Evolutionary conservation across 2,888 invertebrate genomes (phyloP), one percentile per base, ranked within the genome.

Genomic region (Dynastes hyllus): DNA sequence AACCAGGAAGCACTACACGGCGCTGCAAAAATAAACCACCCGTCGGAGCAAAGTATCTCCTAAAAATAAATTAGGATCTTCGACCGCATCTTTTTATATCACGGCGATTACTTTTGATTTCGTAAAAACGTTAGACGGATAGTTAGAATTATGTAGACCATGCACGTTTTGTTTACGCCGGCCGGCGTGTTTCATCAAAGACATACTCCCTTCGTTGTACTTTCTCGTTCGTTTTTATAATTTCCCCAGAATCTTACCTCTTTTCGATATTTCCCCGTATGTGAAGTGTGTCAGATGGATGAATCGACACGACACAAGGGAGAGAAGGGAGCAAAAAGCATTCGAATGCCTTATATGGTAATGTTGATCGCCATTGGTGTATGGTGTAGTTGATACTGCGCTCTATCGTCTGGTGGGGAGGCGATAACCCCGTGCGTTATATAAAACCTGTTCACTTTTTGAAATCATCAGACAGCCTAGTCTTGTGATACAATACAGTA

Each of bases 301-400:
- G 58, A 71, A 58, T 73, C 77, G 79, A 4, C 80, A 79, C 71
- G 65, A 75, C 22, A 9, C 55, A 58, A 69, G 76, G 76, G 75
- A 66, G 67, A 50, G 78, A 73, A 66, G 79, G 73, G 76, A 45
- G 76, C 45, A 51, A 58, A 58, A 6, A 71, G 75, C 77, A 73
- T 91, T 91, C 89, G 90, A 92, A 92, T 92, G 91, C 94, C 94
- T 92, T 94, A 94, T 94, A 94, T 93, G 94, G 94, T 93, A 92
- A 94, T 93, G 92, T 92, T 91, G 90, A 88, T 90, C 90, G 90
- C 91, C 90, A 94, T 94, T 94, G 93, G 93, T 82, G 85, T 82
- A 88, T 88, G 91, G 89, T 76, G 75, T 79, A 81, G 79, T 67
- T 82, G 85, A 85, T 85, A 84, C 84, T 86, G 87, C 87, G 87